phyloP scores from a whole-genome alignment of 2,888 invertebrate genomes.

The Byasa hedistus region DNA sequence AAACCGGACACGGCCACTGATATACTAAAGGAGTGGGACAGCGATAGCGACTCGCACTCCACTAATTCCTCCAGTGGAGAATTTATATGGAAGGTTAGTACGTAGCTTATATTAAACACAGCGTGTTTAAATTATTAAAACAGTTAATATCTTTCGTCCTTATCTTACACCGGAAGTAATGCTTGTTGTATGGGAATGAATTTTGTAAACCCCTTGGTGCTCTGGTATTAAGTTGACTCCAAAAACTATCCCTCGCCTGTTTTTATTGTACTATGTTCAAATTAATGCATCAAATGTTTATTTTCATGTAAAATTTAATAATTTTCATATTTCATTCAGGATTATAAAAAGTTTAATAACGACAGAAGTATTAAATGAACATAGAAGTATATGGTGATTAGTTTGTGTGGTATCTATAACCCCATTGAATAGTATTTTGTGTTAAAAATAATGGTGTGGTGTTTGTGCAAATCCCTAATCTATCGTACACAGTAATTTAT shows the following conservation, averaged over 20 bases:
- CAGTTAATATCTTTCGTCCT: background rate
- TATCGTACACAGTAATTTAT: background rate
- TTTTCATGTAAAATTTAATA: background rate
- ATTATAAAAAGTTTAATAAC: background rate
- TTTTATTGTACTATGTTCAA: conserved; percentile 12
- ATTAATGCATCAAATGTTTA: background rate
- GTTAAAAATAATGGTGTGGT: conserved; percentile 17
- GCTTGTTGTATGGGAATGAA: conserved; percentile 21
- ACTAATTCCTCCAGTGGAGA: conserved; percentile 87
- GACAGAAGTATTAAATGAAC: conserved; percentile 6
- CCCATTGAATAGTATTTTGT: conserved; percentile 6
- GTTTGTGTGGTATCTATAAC: conserved; percentile 21
- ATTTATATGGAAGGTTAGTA: conserved; percentile 87
- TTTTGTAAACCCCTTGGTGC: conserved; percentile 8
- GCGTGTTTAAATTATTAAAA: too few relatives aligned
- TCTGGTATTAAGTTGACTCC: conserved; percentile 6
- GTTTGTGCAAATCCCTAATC: background rate
- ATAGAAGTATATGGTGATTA: conserved; percentile 1
- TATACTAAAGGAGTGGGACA: conserved; percentile 84
- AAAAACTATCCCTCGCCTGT: background rate
- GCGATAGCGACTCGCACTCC: conserved; percentile 81
- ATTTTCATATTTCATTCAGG: background rate
- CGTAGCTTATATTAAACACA: background rate
- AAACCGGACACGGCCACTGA: conserved; percentile 64
- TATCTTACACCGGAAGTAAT: background rate